A percentile compares a stretch with the other conserved stretches of the same genome.
Evolutionary conservation across 2,888 invertebrate species (phyloP).

Genomic region (Volucella bombylans): DNA sequence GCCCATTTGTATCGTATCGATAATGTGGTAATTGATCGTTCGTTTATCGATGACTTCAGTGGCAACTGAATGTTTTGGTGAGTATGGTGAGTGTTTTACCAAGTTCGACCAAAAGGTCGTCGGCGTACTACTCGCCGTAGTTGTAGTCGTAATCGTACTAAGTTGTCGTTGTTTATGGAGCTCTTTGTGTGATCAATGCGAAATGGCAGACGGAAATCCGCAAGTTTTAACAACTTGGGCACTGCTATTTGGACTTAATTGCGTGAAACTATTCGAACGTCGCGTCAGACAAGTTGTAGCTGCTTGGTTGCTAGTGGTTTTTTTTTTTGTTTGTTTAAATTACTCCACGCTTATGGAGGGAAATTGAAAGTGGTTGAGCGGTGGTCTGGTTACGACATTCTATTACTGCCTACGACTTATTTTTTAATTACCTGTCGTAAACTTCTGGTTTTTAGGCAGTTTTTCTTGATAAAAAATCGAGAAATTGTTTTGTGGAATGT

Average conservation of each 20-base stretch:
- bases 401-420: neutral
- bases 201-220: slow-evolving; percentile 58
- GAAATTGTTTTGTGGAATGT: neutral
- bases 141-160: neutral
- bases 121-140: neutral
- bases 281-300: neutral
- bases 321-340: no score
- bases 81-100: neutral
- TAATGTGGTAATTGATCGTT: slow-evolving; percentile 33
- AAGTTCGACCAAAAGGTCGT: slow-evolving; percentile 27
- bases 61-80: slow-evolving; percentile 21
- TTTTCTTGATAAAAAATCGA: neutral
- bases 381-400: slow-evolving; percentile 24
- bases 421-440: neutral
- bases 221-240: slow-evolving; percentile 16
- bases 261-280: slow-evolving; percentile 45
- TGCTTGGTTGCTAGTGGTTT: neutral
- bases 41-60: slow-evolving; percentile 35
- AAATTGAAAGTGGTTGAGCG: slow-evolving; percentile 20
- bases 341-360: neutral
- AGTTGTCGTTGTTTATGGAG: slow-evolving; percentile 4
- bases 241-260: slow-evolving; percentile 25
- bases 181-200: slow-evolving; percentile 28
- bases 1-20: neutral
- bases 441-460: slow-evolving; percentile 4